These are phyloP conservation scores for Camponotus floridanus DNA, from an alignment of 1,140 invertebrate species.

Conservation along the genomic window DNA sequence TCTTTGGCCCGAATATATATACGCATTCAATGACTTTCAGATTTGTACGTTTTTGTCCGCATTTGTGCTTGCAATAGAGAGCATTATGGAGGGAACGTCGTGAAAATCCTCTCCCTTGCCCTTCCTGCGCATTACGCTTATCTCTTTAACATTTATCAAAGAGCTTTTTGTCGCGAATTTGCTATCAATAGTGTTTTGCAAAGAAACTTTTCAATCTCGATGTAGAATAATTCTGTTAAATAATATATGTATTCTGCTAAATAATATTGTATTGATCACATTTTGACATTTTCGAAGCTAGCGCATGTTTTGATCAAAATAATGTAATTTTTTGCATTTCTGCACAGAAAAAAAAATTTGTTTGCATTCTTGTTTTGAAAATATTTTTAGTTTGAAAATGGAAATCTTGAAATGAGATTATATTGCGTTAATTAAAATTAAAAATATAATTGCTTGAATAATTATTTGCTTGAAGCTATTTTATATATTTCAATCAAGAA, in stretches of 20 bases:
- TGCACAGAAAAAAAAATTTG: too few species aligned
- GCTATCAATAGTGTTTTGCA: constrained; percentile 1
- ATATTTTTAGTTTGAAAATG: too few species aligned
- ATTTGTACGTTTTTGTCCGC: constrained; percentile 56
- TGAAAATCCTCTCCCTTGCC: not conserved
- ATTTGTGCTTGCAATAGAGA: constrained; percentile 57
- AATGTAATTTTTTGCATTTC: not conserved
- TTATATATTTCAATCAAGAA: too few species aligned
- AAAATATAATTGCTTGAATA: too few species aligned
- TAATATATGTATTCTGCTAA: not conserved
- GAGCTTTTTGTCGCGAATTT: constrained; percentile 33
- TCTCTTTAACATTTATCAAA: constrained; percentile 59
- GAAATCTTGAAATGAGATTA: too few species aligned
- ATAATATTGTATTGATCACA: not conserved
- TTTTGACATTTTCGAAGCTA: not conserved
- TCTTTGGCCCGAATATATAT: constrained; percentile 44
- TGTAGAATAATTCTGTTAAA: constrained; percentile 32
- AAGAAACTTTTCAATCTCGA: not conserved
- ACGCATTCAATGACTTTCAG: constrained; percentile 59
- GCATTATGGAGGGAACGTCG: constrained; percentile 31
- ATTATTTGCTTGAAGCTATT: too few species aligned
- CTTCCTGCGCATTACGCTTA: constrained; percentile 32
- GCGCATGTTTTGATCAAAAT: not conserved
- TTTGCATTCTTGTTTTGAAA: too few species aligned
- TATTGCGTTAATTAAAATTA: too few species aligned